phyloP scores from a whole-genome alignment of 1,140 invertebrate genomes.

The Bombus impatiens region DNA sequence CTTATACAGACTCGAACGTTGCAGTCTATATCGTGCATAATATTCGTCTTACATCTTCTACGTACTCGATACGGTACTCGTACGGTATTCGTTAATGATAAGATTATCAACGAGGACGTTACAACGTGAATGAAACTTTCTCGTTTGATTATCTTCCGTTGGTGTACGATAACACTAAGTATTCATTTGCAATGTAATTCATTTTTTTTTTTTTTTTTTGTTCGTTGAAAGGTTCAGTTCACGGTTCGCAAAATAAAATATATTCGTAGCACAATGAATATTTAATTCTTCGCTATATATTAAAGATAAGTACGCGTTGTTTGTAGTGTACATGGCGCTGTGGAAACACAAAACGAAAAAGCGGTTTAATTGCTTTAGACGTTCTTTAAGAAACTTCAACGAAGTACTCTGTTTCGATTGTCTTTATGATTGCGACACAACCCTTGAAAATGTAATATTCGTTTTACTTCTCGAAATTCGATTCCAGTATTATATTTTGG shows the following conservation, averaged over 20 bases:
- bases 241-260: neutral
- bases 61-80: neutral
- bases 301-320: constrained; percentile 11
- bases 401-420: neutral
- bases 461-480: neutral
- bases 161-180: neutral
- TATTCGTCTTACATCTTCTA: constrained; percentile 13
- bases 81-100: constrained; percentile 3
- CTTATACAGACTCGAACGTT: constrained; percentile 38
- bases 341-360: neutral
- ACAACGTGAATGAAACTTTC: neutral
- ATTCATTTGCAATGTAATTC: neutral
- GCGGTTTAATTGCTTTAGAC: neutral
- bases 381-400: too few species aligned
- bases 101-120: neutral
- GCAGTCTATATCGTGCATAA: constrained; percentile 12
- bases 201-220: neutral
- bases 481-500: constrained; percentile 12
- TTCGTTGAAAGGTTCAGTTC: neutral
- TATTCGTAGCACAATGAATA: neutral
- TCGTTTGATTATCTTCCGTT: neutral
- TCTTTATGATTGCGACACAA: too few species aligned
- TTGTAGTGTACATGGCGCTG: neutral
- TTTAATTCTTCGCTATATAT: neutral
- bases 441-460: neutral